A percentile compares a stretch with the other conserved stretches of the same genome.
Evolutionary conservation across 2,113 vertebrate species (phyloP).

Genomic region (Ciconia boyciana): DNA sequence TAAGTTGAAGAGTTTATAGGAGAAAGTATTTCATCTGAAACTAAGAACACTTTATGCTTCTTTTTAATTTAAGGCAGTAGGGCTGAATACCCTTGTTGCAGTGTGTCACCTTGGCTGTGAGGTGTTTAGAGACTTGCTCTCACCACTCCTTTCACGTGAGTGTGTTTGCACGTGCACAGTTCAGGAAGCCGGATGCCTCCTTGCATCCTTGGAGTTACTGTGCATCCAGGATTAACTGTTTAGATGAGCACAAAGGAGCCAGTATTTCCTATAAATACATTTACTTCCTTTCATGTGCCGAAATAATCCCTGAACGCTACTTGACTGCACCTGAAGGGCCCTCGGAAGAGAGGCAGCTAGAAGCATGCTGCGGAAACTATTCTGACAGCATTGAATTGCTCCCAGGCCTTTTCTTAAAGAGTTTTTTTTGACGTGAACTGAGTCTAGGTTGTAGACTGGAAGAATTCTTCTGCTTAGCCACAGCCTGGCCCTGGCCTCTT

Average conservation of each 20-base stretch:
- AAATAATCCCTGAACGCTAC: not conserved
- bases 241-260: not conserved
- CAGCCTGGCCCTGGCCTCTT: not conserved
- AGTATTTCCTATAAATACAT: not conserved
- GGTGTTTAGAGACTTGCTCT: not conserved
- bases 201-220: not conserved
- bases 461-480: not conserved
- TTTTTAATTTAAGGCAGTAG: not conserved
- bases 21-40: not conserved
- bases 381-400: not conserved
- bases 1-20: not conserved
- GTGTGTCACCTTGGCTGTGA: rapidly evolving
- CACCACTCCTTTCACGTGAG: not conserved
- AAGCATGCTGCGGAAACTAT: not conserved
- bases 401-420: not conserved
- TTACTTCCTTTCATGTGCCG: not conserved
- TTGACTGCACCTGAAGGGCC: constrained; percentile 23
- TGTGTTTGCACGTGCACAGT: not conserved
- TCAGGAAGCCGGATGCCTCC: not conserved
- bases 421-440: not conserved
- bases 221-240: not conserved
- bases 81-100: not conserved
- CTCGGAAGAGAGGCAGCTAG: not conserved
- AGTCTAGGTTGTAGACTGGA: not conserved
- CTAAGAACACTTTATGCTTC: not conserved